A percentile compares a stretch with the other conserved stretches of the same genome.
Evolutionary conservation across 2,113 vertebrate species (phyloP).

Genomic region (Asarcornis scutulata): DNA sequence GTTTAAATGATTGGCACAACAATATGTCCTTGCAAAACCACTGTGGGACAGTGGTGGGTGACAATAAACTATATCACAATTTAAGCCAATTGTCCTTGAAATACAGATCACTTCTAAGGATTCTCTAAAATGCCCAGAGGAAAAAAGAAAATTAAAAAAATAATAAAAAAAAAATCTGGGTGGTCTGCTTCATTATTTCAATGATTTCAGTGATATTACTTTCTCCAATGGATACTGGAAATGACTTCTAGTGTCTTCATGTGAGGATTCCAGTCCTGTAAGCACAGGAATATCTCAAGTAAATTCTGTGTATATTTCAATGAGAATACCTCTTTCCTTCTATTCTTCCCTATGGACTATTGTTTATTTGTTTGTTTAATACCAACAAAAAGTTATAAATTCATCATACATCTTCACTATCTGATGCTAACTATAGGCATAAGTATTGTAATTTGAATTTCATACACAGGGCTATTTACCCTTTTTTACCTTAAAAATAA

Average conservation of each 20-base stretch:
- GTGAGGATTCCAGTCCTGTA: not conserved
- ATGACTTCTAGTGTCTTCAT: not conserved
- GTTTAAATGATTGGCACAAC: not conserved
- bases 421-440: not conserved
- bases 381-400: not conserved
- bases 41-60: not conserved
- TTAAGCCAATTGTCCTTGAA: conserved; percentile 56
- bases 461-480: not conserved
- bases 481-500: not conserved
- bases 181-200: conserved; percentile 25
- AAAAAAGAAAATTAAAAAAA: not conserved
- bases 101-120: conserved; percentile 39
- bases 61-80: conserved; percentile 29
- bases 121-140: conserved; percentile 1
- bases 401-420: not conserved
- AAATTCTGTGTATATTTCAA: not conserved
- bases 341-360: not conserved
- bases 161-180: not conserved
- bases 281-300: not conserved
- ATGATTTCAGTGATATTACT: not conserved
- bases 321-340: not conserved
- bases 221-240: not conserved
- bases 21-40: not conserved
- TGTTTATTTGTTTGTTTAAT: not conserved
- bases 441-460: not conserved